A percentile compares a stretch with the other conserved stretches of the same genome.
Conservation (phyloP, 2,888 invertebrate species). For the Trisateles emortualis region DNA sequence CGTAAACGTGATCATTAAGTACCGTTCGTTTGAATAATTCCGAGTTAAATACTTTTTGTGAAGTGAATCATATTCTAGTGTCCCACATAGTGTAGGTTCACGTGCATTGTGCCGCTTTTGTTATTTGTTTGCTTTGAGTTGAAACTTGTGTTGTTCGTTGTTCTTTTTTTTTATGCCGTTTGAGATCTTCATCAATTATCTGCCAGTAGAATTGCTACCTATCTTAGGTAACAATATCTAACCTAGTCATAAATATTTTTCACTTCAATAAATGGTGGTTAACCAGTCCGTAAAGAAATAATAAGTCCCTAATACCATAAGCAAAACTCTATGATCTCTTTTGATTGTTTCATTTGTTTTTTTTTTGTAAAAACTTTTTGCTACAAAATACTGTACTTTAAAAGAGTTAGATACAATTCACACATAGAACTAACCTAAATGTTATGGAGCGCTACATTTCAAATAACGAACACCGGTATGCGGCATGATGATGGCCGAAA, state of each 20-base stretch:
- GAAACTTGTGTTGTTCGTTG: slow-evolving; percentile 44
- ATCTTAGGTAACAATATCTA: background rate
- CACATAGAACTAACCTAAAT: background rate
- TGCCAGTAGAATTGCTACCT: background rate
- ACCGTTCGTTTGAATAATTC: slow-evolving; percentile 37
- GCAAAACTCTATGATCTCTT: too few species aligned
- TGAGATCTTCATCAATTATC: background rate
- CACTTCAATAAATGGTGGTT: background rate
- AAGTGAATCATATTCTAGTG: slow-evolving; percentile 38
- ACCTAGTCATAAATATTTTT: background rate
- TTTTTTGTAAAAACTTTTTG: too few species aligned
- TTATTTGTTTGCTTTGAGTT: slow-evolving; percentile 59
- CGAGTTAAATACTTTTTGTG: slow-evolving; percentile 39
- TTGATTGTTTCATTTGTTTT: too few species aligned
- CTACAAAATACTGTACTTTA: too few species aligned
- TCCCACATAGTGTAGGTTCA: slow-evolving; percentile 37
- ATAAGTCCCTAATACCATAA: too few species aligned
- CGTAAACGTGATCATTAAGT: slow-evolving; percentile 65
- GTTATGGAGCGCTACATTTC: too few species aligned
- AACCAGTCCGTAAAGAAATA: too few species aligned
- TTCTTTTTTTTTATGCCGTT: slow-evolving; percentile 31
- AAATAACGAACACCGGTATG: background rate
- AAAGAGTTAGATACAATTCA: too few species aligned
- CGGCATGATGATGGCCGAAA: too few species aligned
- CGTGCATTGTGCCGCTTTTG: slow-evolving; percentile 52